Evolutionary conservation across 2,797 vertebrate species (phyloP).

Genomic region (Melanotaenia parkinsoni): DNA sequence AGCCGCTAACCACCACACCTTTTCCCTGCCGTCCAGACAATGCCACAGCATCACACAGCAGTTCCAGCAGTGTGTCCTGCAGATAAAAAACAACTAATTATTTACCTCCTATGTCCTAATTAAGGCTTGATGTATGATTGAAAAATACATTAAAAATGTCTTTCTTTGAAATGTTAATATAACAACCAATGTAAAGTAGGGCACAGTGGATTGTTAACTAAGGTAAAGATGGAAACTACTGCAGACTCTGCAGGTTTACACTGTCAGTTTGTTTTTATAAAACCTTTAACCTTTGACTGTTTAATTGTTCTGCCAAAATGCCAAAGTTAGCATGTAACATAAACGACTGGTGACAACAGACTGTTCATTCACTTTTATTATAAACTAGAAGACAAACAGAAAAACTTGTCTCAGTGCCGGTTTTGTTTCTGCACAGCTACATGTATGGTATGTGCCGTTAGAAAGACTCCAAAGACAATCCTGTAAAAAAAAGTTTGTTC

Average conservation of each 20-base stretch:
- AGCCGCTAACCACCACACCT: constrained; percentile 89
- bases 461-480: too few species aligned
- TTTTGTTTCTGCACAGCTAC: too few species aligned
- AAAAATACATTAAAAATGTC: not conserved
- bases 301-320: too few species aligned
- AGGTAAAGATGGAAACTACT: not conserved
- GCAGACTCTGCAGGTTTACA: not conserved
- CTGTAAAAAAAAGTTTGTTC: too few species aligned
- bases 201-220: not conserved
- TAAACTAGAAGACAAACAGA: too few species aligned
- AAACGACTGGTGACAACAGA: too few species aligned
- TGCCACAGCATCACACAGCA: constrained; percentile 88
- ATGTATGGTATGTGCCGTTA: too few species aligned
- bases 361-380: too few species aligned
- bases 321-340: not conserved
- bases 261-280: not conserved
- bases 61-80: constrained; percentile 87
- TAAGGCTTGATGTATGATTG: not conserved
- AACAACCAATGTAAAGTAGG: not conserved
- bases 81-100: not conserved
- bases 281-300: too few species aligned
- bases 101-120: not conserved
- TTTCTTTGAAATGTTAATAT: not conserved
- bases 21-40: constrained; percentile 75
- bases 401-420: too few species aligned